Base-by-base conservation (phyloP, 2,797 vertebrate genomes). In the Lacerta bilineata region DNA sequence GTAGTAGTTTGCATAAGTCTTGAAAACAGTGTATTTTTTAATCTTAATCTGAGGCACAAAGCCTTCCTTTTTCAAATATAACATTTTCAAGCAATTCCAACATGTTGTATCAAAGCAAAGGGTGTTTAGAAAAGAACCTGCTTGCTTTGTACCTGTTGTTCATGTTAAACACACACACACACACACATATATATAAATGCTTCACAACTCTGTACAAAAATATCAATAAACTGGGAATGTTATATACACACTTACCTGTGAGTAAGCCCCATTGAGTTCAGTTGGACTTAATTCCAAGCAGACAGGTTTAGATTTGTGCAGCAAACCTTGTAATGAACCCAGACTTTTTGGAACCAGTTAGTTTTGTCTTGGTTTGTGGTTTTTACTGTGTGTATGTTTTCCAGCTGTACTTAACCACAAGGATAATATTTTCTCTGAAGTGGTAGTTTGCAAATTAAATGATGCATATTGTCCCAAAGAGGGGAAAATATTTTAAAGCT, bases 351-450 rank as follows among this genome's bases (percentile, higher is more conserved):
- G 83, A 89, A 0, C 20, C 80, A 39, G 11, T 80, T 6, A 85
- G n/a, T 50, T 68, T 80, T 4, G 77, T 80, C 77, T 69, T 87
- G n/a, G 15, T 79, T 87, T 89, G 84, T 15, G 18, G 66, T 89
- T 89, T 91, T 64, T 64, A 64, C 10, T 3, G 15, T 25, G n/a
- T 87, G 76, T 79, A 17, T 5, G 39, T 71, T 90, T 46, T 20
- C 2, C 68, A 91, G 77, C 69, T 86, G 36, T 20, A 77, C 10
- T 86, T 77, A 83, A 85, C 33, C 25, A 25, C 59, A 87, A 2
- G 2, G n/a, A 25, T 3, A 66, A 84, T 91, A 59, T n/a, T 64
- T 61, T 84, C 4, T 61, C 76, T 76, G 20, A 66, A 91, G 29
- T 41, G 84, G 61, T 66, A 86, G 2, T 84, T 80, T 68, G 33